Percentiles rank a stretch among this genome's conserved stretches.
These are phyloP conservation scores for Tychaedon coryphoeus DNA, from an alignment of 2,113 vertebrate genomes.

Conservation along the genomic window DNA sequence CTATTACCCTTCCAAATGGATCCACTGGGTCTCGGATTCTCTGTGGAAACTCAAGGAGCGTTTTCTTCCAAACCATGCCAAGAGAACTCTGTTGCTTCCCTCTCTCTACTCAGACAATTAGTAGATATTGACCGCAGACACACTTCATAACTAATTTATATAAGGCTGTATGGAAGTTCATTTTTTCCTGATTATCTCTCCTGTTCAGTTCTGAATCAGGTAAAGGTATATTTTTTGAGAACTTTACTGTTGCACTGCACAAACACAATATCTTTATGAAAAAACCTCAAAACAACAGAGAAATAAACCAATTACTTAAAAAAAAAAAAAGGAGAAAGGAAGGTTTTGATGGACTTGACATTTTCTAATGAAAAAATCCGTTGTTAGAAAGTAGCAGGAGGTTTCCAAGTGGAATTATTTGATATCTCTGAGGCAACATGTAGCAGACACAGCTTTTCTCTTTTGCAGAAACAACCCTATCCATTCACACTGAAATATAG, in stretches of 20 bases:
- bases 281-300: background rate
- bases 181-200: background rate
- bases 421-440: background rate
- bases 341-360: background rate
- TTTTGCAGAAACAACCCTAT: background rate
- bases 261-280: background rate
- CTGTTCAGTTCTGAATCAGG: background rate
- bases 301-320: background rate
- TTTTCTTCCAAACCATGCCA: background rate
- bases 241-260: background rate
- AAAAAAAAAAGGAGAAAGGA: accelerated
- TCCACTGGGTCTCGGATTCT: background rate
- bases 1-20: background rate
- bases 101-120: background rate
- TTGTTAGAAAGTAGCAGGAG: background rate
- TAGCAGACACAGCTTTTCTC: background rate
- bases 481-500: background rate
- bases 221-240: background rate
- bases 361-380: background rate
- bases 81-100: background rate
- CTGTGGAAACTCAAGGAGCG: background rate
- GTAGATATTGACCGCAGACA: background rate
- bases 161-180: background rate
- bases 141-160: background rate
- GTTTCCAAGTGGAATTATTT: background rate